Evolutionary conservation across 2,113 vertebrate species (phyloP).

Genomic region (Baryphthengus martii): DNA sequence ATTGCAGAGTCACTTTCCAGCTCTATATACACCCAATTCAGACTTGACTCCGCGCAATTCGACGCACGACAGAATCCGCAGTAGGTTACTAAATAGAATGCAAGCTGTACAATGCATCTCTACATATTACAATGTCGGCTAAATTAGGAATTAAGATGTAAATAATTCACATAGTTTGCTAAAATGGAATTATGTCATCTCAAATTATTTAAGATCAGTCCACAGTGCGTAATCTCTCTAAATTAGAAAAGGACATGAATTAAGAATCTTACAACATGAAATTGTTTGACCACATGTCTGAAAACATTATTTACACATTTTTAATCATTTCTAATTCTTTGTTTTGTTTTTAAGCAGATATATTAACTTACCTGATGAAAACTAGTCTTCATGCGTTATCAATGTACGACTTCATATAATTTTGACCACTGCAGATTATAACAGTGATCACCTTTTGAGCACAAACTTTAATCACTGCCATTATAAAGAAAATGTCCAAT

Average conservation of each 20-base stretch:
- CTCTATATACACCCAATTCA: too few relatives aligned
- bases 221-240: background rate
- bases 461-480: background rate
- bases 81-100: background rate
- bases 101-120: background rate
- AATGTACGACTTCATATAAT: background rate
- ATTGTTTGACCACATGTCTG: background rate
- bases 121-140: background rate
- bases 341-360: background rate
- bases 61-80: background rate
- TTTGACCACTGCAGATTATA: background rate
- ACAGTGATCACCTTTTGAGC: background rate
- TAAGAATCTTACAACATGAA: background rate
- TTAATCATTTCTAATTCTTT: background rate
- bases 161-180: background rate
- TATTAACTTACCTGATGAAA: background rate
- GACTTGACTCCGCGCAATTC: background rate
- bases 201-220: background rate
- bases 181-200: background rate
- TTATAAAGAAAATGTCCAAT: background rate
- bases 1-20: background rate
- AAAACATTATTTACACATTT: background rate
- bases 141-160: background rate
- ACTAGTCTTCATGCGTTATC: background rate
- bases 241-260: background rate